Percentiles rank a stretch among this genome's conserved stretches.
Evolutionary conservation across 53 echinoderm and acorn worm genomes (phyloP).

Genomic region (Zoroaster sp.): DNA sequence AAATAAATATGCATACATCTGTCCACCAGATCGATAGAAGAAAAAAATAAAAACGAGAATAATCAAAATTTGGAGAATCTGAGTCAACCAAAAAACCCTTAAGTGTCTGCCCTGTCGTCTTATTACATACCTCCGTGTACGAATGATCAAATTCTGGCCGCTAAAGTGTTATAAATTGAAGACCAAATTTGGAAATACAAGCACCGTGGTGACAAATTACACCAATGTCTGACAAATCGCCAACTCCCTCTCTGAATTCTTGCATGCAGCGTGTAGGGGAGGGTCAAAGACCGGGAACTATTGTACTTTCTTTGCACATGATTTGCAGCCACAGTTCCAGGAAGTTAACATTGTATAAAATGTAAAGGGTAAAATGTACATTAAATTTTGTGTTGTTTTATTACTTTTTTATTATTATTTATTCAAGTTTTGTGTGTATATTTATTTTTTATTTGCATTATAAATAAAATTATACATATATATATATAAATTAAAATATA

Average conservation of each 20-base stretch:
- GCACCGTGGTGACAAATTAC: constrained; percentile 17
- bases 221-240: not conserved
- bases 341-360: too few relatives aligned
- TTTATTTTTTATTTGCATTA: too few relatives aligned
- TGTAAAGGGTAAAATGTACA: too few relatives aligned
- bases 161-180: constrained; percentile 24
- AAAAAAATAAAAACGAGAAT: not conserved
- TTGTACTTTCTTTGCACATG: too few relatives aligned
- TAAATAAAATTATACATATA: too few relatives aligned
- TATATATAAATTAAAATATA: too few relatives aligned
- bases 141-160: not conserved
- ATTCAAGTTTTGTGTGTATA: too few relatives aligned
- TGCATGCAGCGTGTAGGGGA: not conserved
- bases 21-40: not conserved
- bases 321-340: too few relatives aligned
- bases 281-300: too few relatives aligned
- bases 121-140: not conserved
- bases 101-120: not conserved
- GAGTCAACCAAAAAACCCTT: not conserved
- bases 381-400: too few relatives aligned
- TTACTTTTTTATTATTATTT: too few relatives aligned
- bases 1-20: too few relatives aligned
- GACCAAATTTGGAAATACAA: constrained; percentile 38
- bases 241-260: not conserved
- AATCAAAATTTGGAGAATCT: not conserved